phyloP scores from a whole-genome alignment of 2,797 vertebrate genomes.

The Myotis myotis region DNA sequence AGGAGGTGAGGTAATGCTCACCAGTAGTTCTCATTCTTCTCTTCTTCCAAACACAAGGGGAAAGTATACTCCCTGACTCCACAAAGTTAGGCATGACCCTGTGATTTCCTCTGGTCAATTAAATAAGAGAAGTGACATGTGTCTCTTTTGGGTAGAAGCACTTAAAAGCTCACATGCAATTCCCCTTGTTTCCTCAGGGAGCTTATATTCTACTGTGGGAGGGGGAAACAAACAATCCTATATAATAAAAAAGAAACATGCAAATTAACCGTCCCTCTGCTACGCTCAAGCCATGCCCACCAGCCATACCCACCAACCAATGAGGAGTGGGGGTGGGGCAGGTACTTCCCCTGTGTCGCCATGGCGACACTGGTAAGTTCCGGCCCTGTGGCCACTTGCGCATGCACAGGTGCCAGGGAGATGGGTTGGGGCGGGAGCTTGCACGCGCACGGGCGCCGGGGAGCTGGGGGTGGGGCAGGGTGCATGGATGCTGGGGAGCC shows the following conservation, averaged over 20 bases:
- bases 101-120: background rate
- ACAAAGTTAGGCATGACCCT: background rate
- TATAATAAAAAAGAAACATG: too few relatives aligned
- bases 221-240: background rate
- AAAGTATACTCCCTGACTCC: background rate
- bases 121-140: background rate
- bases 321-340: too few relatives aligned
- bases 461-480: too few relatives aligned
- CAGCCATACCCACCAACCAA: too few relatives aligned
- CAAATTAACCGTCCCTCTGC: too few relatives aligned
- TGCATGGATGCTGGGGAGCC: rapidly evolving
- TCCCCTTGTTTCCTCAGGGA: background rate
- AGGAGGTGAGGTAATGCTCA: background rate
- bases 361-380: too few relatives aligned
- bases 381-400: too few relatives aligned
- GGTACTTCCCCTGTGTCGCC: too few relatives aligned
- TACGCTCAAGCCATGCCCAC: too few relatives aligned
- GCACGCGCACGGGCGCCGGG: too few relatives aligned
- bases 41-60: background rate
- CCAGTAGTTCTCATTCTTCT: background rate
- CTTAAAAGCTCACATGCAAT: background rate
- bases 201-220: background rate
- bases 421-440: too few relatives aligned
- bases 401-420: too few relatives aligned
- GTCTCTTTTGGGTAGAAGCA: background rate